Evolutionary conservation across 1,140 invertebrate species (phyloP), one percentile per base, ranked within the genome.

Genomic region (Papilio xuthus): DNA sequence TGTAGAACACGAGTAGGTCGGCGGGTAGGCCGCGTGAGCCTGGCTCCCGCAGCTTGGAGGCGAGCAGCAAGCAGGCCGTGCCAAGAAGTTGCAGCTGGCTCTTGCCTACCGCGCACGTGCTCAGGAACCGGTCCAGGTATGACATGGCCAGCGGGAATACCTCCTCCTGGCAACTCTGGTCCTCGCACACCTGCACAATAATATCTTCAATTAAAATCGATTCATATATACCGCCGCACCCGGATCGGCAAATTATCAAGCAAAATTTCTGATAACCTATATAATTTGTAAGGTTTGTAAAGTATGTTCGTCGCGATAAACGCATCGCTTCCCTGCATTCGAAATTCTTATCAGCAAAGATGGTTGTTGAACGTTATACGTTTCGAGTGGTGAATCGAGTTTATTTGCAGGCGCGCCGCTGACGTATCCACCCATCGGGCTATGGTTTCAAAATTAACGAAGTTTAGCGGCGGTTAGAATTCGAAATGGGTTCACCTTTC

Each of bases 61-160:
- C 97, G 74, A 99, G 94, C 79, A 99, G 95, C 80, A 99, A 95
- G 87, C 98, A 99, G 18, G 97, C 97, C 0, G 98, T 97, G 41
- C 97, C 98, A 83, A 99, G 94, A 23, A 99, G 95, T 94, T 99
- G 98, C 44, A 99, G 95, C 87, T 98, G 97, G 76, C 95, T 96
- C 93, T 97, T 97, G 80, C 95, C 95, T 83, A 97, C 96, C 20
- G 96, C 96, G 88, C 96, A 96, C 60, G 96, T 95, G 83, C 96
- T 97, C 82, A 99, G 94, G 95, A 99, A 98, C 88, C 98, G 95
- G 94, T 99, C 98, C 94, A 99, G 93, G 93, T 98, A 98, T 89
- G 98, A 98, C 90, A 98, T 96, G 28, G 98, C 97, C 85, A 99
- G 94, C 7, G 97, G 95, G 90, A 99, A 99, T 23, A 99, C 98